A percentile compares a stretch with the other conserved stretches of the same genome.
Conservation (phyloP, 2,797 vertebrate genomes). For the Chelonia mydas region DNA sequence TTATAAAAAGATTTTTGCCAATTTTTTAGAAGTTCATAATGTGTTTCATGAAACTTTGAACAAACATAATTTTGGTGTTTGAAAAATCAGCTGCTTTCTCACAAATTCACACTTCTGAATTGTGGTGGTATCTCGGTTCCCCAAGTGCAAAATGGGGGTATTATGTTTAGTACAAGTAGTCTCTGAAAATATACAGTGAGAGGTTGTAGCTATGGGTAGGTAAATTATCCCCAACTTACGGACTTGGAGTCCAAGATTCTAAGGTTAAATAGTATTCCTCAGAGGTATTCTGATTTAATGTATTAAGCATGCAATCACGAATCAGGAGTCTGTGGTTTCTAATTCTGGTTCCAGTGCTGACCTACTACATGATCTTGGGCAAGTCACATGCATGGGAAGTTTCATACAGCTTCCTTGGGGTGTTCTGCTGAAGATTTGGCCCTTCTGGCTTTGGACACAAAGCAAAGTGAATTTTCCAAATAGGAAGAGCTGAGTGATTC, state of each 20-base stretch:
- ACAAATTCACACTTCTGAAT: neutral
- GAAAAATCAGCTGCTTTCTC: neutral
- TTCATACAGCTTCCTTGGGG: neutral
- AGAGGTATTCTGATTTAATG: neutral
- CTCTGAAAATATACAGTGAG: neutral
- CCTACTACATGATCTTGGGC: neutral
- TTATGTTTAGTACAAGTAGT: neutral
- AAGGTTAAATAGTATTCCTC: neutral
- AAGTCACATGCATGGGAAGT: neutral
- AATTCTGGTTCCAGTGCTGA: neutral
- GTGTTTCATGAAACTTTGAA: neutral
- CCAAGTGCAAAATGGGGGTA: neutral
- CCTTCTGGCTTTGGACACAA: accelerated
- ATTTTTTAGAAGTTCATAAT: neutral
- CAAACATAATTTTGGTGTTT: neutral
- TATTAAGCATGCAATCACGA: neutral
- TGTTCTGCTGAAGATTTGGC: neutral
- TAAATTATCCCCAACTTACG: neutral
- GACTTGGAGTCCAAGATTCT: neutral
- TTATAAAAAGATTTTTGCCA: neutral
- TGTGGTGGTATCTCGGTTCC: neutral
- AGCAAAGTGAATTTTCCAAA: neutral
- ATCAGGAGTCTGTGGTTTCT: neutral
- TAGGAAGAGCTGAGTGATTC: neutral
- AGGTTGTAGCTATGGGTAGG: neutral